Evolutionary conservation across 2,888 invertebrate species (phyloP).

Genomic region (Chrysopilus asiliformis): DNA sequence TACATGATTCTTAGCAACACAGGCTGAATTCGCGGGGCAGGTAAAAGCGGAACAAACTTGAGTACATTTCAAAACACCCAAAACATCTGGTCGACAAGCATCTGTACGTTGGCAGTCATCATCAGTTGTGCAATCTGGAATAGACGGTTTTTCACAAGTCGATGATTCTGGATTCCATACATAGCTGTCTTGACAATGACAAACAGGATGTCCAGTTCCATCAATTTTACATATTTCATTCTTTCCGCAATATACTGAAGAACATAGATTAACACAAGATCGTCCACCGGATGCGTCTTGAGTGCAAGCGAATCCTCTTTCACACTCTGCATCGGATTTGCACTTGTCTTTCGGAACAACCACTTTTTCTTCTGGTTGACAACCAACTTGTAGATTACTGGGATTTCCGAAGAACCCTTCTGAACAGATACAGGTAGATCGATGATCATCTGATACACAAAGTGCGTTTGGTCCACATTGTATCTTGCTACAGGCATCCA

Average conservation of each 20-base stretch:
- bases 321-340: conserved; percentile 56
- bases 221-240: conserved; percentile 69
- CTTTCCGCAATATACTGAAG: conserved; percentile 65
- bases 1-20: conserved; percentile 56
- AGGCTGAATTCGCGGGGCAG: conserved; percentile 72
- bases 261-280: conserved; percentile 66
- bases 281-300: conserved; percentile 46
- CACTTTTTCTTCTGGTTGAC: conserved; percentile 53
- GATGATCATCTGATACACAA: conserved; percentile 71
- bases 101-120: conserved; percentile 54
- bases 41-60: conserved; percentile 67
- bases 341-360: conserved; percentile 45
- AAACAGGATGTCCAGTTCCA: conserved; percentile 52
- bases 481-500: conserved; percentile 73
- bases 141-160: conserved; percentile 71
- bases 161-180: conserved; percentile 75
- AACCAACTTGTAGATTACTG: conserved; percentile 62
- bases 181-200: conserved; percentile 64
- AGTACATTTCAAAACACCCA: conserved; percentile 73
- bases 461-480: conserved; percentile 85
- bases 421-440: conserved; percentile 73
- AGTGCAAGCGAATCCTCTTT: conserved; percentile 54
- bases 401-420: conserved; percentile 75
- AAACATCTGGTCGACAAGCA: conserved; percentile 68
- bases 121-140: conserved; percentile 64